phyloP scores from a whole-genome alignment of 2,888 invertebrate genomes.

The Phrixothrix hirtus region DNA sequence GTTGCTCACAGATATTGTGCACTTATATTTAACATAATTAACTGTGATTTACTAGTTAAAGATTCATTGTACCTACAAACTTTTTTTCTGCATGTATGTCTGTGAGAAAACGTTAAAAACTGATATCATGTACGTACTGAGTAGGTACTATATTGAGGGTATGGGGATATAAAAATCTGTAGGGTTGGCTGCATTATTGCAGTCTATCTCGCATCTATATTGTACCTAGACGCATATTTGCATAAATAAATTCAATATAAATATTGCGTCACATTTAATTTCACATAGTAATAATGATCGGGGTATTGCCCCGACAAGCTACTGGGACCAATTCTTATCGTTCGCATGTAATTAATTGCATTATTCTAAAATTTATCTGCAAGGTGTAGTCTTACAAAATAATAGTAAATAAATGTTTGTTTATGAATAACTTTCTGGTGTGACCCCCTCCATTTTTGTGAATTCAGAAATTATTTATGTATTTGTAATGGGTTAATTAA shows the following conservation, averaged over 20 bases:
- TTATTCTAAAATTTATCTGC: no score
- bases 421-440: not conserved
- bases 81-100: constrained; percentile 31
- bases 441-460: no score
- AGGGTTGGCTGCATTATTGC: constrained; percentile 47
- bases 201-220: constrained; percentile 53
- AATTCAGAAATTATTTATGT: no score
- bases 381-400: no score
- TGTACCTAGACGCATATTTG: constrained; percentile 58
- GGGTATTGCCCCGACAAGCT: no score
- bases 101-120: constrained; percentile 51
- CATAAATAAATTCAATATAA: constrained; percentile 53
- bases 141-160: constrained; percentile 55
- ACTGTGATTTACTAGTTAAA: constrained; percentile 21
- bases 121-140: constrained; percentile 56
- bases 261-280: constrained; percentile 26
- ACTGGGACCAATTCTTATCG: no score
- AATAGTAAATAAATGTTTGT: no score
- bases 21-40: not conserved
- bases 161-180: constrained; percentile 44
- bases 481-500: no score
- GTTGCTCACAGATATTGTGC: constrained; percentile 25
- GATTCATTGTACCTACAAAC: constrained; percentile 1
- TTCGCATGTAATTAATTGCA: no score
- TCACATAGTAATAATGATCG: no score